phyloP scores from a whole-genome alignment of 1,140 invertebrate genomes.

The Caenorhabditis brenneri region DNA sequence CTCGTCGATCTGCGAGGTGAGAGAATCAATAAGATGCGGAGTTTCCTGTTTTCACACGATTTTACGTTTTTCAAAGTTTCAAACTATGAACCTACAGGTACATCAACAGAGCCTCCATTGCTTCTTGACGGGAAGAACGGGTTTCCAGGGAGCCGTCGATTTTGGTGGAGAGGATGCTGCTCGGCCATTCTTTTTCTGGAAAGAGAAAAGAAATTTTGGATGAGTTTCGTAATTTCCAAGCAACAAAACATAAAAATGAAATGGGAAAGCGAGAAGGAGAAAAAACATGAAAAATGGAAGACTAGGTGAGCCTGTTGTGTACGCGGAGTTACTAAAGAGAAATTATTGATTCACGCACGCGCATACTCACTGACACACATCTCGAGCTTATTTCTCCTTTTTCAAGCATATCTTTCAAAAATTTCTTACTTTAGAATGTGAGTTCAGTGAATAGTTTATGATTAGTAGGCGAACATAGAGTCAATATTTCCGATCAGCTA shows the following conservation, averaged over 20 bases:
- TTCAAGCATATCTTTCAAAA: background rate
- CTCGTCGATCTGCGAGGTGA: constrained; percentile 44
- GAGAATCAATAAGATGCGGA: constrained; percentile 32
- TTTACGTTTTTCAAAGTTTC: background rate
- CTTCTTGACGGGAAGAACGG: constrained; percentile 15
- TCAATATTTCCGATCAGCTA: background rate
- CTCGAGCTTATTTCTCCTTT: background rate
- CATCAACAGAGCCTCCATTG: background rate
- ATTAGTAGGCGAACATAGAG: background rate
- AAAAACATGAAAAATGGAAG: background rate
- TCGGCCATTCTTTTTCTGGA: background rate
- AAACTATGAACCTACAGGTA: background rate
- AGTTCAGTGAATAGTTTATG: background rate
- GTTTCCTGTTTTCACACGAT: background rate
- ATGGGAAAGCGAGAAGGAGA: background rate
- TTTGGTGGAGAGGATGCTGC: background rate
- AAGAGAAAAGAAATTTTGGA: background rate
- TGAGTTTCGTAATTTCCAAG: background rate
- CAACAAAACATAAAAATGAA: background rate
- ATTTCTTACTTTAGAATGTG: background rate
- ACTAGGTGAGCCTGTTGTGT: background rate
- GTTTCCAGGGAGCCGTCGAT: background rate
- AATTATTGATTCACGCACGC: background rate
- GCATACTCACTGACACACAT: constrained; percentile 2
- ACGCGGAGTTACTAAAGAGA: background rate